phyloP scores from a whole-genome alignment of 2,797 vertebrate genomes.

The Acipenser oxyrinchus region DNA sequence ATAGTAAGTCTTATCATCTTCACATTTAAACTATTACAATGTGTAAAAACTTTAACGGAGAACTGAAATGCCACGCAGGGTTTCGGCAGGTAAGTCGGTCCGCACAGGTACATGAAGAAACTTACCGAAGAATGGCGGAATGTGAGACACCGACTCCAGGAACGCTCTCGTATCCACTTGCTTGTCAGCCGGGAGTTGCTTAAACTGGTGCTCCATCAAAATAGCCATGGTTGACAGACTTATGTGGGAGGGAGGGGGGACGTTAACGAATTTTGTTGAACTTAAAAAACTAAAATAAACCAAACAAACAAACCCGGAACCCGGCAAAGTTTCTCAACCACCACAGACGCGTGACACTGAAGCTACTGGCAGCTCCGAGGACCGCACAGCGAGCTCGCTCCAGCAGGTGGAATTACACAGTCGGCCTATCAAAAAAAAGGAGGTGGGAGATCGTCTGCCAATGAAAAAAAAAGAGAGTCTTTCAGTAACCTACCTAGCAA shows the following conservation, averaged over 20 bases:
- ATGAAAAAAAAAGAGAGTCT: background rate
- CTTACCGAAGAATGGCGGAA: slow-evolving; percentile 92
- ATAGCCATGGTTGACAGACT: slow-evolving; percentile 68
- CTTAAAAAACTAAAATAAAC: slow-evolving; percentile 5
- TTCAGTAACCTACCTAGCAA: too few relatives aligned
- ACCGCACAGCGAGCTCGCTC: slow-evolving; percentile 9
- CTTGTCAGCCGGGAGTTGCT: slow-evolving; percentile 79
- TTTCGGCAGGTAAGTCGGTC: background rate
- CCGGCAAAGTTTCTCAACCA: background rate
- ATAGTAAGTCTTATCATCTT: too few relatives aligned
- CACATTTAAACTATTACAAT: too few relatives aligned
- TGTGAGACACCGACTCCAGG: slow-evolving; percentile 83
- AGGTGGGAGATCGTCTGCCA: slow-evolving; percentile 14
- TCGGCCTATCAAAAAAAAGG: slow-evolving; percentile 25
- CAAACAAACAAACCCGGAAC: slow-evolving; percentile 50
- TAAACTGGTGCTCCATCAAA: slow-evolving; percentile 87
- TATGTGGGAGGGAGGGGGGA: background rate
- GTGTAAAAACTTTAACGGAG: too few relatives aligned
- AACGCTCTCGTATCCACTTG: slow-evolving; percentile 90
- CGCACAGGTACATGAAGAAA: slow-evolving; percentile 18
- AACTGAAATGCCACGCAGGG: too few relatives aligned
- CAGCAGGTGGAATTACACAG: slow-evolving; percentile 32
- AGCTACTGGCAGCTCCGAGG: slow-evolving; percentile 1
- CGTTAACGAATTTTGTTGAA: too few relatives aligned
- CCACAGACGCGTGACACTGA: background rate